Percentiles rank a stretch among this genome's conserved stretches.
Conservation (phyloP, 2,888 invertebrate genomes). For the Dolichopus griseipennis region DNA sequence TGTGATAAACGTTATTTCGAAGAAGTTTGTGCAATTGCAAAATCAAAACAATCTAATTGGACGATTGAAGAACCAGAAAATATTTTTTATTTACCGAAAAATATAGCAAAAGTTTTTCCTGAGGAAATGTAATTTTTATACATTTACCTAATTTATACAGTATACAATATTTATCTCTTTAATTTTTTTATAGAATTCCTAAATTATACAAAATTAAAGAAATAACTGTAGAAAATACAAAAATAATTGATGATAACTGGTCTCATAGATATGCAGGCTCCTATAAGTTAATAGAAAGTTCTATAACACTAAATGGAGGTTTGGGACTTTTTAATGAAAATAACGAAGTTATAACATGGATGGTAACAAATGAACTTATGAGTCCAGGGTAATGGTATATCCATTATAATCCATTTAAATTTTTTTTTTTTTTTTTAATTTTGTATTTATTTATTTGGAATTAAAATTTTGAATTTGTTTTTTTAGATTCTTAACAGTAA, state of each 20-base stretch:
- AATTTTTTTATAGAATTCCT: conserved; percentile 16
- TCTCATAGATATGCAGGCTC: conserved; percentile 20
- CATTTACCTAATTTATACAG: no score
- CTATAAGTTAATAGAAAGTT: conserved; percentile 16
- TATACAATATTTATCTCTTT: background rate
- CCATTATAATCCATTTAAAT: background rate
- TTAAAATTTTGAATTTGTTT: background rate
- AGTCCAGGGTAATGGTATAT: conserved; percentile 17
- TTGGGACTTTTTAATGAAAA: conserved; percentile 18
- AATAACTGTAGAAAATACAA: conserved; percentile 14
- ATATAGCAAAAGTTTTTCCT: background rate
- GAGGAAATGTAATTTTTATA: background rate
- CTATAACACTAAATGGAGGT: conserved; percentile 19
- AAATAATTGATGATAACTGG: conserved; percentile 21
- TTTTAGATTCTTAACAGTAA: conserved; percentile 19
- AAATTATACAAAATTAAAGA: conserved; percentile 9
- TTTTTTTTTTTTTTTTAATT: conserved; percentile 2
- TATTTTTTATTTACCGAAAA: conserved; percentile 18
- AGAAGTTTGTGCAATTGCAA: conserved; percentile 15
- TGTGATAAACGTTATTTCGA: conserved; percentile 16
- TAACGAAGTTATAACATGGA: conserved; percentile 19
- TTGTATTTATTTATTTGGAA: no score
- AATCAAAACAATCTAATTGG: conserved; percentile 17
- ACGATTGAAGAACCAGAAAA: conserved; percentile 16
- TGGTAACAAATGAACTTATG: conserved; percentile 19